phyloP scores from a whole-genome alignment of 2,888 invertebrate genomes.

The Phyllotreta striolata region DNA sequence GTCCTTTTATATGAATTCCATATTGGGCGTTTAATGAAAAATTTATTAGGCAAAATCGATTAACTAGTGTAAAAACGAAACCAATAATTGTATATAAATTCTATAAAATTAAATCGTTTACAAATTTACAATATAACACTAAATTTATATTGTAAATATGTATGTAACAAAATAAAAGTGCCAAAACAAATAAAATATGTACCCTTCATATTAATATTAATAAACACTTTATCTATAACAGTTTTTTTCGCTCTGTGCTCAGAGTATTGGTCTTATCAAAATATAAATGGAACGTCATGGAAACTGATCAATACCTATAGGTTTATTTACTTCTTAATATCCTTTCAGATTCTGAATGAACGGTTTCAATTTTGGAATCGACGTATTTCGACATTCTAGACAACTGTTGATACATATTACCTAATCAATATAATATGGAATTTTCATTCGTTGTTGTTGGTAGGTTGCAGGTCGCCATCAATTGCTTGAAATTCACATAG shows the following conservation, averaged over 20 bases:
- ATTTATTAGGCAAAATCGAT: too few relatives aligned
- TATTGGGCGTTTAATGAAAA: too few relatives aligned
- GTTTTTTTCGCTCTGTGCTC: background rate
- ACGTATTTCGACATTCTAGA: constrained; percentile 10
- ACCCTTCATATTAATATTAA: background rate
- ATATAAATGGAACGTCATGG: constrained; percentile 2
- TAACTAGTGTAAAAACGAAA: too few relatives aligned
- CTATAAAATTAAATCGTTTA: too few relatives aligned
- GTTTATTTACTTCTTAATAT: background rate
- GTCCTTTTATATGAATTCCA: too few relatives aligned
- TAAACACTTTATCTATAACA: background rate
- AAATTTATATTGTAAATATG: too few relatives aligned
- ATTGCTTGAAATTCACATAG: too few relatives aligned
- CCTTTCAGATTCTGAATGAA: constrained; percentile 1
- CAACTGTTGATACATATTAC: background rate
- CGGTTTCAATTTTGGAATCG: constrained; percentile 8
- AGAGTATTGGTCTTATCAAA: background rate
- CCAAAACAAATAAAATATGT: too few relatives aligned
- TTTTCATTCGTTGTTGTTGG: background rate
- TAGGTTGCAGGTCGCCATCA: background rate
- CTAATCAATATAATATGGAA: background rate
- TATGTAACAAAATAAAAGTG: too few relatives aligned
- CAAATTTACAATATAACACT: too few relatives aligned
- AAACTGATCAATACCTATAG: constrained; percentile 7
- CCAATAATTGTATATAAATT: too few relatives aligned